phyloP scores from a whole-genome alignment of 2,797 vertebrate genomes.

The Oryzias sinensis region DNA sequence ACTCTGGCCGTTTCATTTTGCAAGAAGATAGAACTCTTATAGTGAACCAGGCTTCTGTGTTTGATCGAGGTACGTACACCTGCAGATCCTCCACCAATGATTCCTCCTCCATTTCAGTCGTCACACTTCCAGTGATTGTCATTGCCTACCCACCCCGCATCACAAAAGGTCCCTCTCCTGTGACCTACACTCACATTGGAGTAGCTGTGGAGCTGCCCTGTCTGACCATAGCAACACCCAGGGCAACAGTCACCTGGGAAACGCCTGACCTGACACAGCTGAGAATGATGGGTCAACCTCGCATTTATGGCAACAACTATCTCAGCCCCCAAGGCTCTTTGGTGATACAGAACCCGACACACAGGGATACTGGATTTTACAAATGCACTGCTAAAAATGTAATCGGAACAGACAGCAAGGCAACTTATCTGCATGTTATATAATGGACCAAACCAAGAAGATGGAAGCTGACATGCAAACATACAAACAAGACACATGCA shows the following conservation, averaged over 20 bases:
- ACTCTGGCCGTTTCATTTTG: conserved; percentile 73
- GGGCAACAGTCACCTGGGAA: conserved; percentile 88
- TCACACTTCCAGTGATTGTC: conserved; percentile 85
- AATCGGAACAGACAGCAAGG: conserved; percentile 87
- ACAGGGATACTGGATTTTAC: conserved; percentile 88
- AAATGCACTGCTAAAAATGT: conserved; percentile 90
- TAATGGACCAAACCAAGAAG: conserved; percentile 56
- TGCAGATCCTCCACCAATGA: conserved; percentile 77
- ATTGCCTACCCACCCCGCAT: conserved; percentile 93
- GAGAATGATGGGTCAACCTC: conserved; percentile 79
- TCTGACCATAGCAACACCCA: conserved; percentile 86
- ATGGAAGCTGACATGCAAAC: conserved; percentile 11
- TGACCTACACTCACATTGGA: conserved; percentile 85
- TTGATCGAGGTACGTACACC: conserved; percentile 87
- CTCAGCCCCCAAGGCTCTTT: conserved; percentile 89
- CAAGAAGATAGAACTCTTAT: conserved; percentile 84
- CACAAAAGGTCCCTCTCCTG: conserved; percentile 82
- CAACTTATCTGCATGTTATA: conserved; percentile 91
- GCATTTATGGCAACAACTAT: conserved; percentile 87
- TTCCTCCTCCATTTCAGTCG: conserved; percentile 68
- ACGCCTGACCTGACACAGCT: conserved; percentile 86
- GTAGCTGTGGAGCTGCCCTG: conserved; percentile 86
- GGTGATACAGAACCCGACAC: conserved; percentile 85
- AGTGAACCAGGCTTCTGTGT: conserved; percentile 83
- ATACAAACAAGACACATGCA: conserved; percentile 17